Conservation (phyloP, 92 coral and sea anemone species). For the Umimayanthus kanabou region DNA sequence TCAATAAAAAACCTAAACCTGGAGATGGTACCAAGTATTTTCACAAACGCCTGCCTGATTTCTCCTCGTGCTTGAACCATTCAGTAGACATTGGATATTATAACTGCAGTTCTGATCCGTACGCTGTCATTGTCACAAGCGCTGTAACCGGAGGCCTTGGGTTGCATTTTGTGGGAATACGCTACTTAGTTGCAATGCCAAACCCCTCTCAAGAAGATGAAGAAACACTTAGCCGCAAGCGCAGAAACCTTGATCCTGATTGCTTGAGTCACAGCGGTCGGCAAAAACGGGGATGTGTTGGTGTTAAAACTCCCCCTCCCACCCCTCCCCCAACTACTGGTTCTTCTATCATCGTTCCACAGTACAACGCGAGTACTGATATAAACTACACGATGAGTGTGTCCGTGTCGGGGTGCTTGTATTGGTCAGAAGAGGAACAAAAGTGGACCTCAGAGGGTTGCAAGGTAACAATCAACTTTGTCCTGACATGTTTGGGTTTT, state of each 20-base stretch:
- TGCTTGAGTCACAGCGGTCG: conserved; percentile 53
- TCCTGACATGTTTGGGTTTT: too few species aligned
- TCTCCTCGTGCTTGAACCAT: conserved; percentile 47
- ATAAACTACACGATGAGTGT: conserved; percentile 75
- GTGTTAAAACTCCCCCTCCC: conserved; percentile 83
- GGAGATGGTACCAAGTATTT: conserved; percentile 35
- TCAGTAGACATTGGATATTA: background rate
- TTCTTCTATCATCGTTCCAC: conserved; percentile 47
- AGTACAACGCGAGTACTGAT: conserved; percentile 64
- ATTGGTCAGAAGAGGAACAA: conserved; percentile 74
- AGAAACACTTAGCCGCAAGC: conserved; percentile 26
- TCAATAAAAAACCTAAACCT: conserved; percentile 61
- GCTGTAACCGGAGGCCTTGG: conserved; percentile 67
- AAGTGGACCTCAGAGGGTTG: conserved; percentile 78
- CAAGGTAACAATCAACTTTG: conserved; percentile 38
- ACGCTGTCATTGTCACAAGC: conserved; percentile 53
- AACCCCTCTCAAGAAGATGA: background rate
- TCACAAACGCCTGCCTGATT: conserved; percentile 60
- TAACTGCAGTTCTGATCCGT: conserved; percentile 64
- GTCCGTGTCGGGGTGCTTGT: conserved; percentile 63
- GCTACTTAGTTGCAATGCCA: background rate
- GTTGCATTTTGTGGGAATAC: conserved; percentile 68
- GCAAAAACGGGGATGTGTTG: conserved; percentile 70
- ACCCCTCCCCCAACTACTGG: conserved; percentile 67
- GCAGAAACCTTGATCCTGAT: conserved; percentile 49